Evolutionary conservation across 1,140 invertebrate genomes (phyloP).

Genomic region (Drosophila sucinea): DNA sequence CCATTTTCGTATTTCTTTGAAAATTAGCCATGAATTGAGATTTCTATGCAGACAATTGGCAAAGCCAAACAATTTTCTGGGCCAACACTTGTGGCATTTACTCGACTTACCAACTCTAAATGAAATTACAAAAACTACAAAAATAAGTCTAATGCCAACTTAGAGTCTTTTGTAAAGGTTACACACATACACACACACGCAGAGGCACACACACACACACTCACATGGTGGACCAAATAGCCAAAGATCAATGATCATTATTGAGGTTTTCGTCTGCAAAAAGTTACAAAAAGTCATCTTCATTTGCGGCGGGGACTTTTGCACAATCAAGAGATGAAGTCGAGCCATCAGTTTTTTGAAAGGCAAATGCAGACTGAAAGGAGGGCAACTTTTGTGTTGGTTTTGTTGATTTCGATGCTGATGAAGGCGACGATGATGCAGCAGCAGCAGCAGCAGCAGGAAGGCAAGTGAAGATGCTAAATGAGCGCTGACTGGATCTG

Average conservation of each 20-base stretch:
- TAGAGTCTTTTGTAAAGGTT: slow-evolving; percentile 65
- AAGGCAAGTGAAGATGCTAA: slow-evolving; percentile 50
- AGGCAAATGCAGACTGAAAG: slow-evolving; percentile 61
- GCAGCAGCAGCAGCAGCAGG: slow-evolving; percentile 16
- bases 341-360: slow-evolving; percentile 54
- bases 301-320: slow-evolving; percentile 31
- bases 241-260: slow-evolving; percentile 51
- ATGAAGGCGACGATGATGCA: slow-evolving; percentile 23
- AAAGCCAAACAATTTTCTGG: slow-evolving; percentile 49
- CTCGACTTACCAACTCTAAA: slow-evolving; percentile 13
- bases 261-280: slow-evolving; percentile 53
- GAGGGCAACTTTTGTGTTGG: slow-evolving; percentile 65
- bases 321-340: slow-evolving; percentile 40
- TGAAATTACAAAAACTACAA: slow-evolving; percentile 32
- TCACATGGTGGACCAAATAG: slow-evolving; percentile 50
- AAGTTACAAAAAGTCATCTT: slow-evolving; percentile 48
- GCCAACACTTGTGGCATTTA: slow-evolving; percentile 50
- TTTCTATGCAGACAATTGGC: slow-evolving; percentile 56
- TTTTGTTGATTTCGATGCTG: slow-evolving; percentile 34
- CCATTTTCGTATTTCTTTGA: slow-evolving; percentile 21
- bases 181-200: slow-evolving; percentile 32
- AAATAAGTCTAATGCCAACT: slow-evolving; percentile 46
- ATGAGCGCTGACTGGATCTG: slow-evolving; percentile 28
- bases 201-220: neutral
- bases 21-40: slow-evolving; percentile 72